Base-by-base conservation (phyloP, 2,113 vertebrate species). In the Montifringilla adamsi region DNA sequence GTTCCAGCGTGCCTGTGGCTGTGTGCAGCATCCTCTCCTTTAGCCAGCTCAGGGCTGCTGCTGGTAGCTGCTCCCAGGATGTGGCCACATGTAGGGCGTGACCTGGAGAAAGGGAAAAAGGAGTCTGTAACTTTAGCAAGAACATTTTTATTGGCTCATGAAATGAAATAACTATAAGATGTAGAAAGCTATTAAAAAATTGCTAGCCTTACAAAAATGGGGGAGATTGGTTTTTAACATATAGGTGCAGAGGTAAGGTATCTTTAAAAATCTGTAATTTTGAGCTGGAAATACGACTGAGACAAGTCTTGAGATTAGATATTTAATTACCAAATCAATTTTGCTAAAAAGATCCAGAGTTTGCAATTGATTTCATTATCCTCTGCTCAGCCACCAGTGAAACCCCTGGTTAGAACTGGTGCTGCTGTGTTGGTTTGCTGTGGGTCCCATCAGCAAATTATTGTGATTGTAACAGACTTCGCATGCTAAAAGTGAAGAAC, bases 221-320 rank as follows among this genome's bases (percentile, higher is more conserved):
- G 27, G n/a, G 21, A 67, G 13, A 21, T 26, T 41, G 14, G 0
- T 9, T 64, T 86, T 88, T 44, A 83, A 15, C 14, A 4, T 21
- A 35, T 30, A 27, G 17, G 21, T 92, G 22, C 46, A 91, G 44
- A 66, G 21, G 15, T 68, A 41, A 75, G 9, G 7, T 41, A 37
- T 49, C n/a, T 76, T 84, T 55, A 27, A 93, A 93, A 74, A 64
- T 6, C 2, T 23, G 13, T 64, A 13, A 62, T 58, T 95, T 83
- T 69, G 46, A 73, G 37, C 52, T 95, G 64, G 68, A 79, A 84
- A 83, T 60, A 83, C 1, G 6, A 59, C 49, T 39, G 41, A 91
- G n/a, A 67, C 20, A 68, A 68, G 43, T 72, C 73, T 85, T 64
- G 35, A 90, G 81, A 93, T 59, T 37, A 81, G 77, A 66, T 89